phyloP scores from a whole-genome alignment of 2,888 invertebrate species.

The Lingula anatina region DNA sequence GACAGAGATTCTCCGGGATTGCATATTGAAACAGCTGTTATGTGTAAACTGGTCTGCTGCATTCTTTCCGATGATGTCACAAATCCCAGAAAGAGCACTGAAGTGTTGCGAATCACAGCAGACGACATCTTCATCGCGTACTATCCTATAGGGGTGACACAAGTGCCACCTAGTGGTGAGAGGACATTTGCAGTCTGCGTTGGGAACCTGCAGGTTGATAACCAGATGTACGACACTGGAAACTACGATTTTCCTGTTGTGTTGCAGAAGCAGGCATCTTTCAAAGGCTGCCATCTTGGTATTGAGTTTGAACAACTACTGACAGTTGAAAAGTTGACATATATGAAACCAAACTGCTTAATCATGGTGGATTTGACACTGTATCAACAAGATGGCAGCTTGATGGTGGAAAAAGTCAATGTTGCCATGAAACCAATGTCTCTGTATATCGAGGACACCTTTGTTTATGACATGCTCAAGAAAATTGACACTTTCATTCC shows the following conservation, averaged over 20 bases:
- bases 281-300: not conserved
- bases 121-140: conserved; percentile 27
- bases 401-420: conserved; percentile 19
- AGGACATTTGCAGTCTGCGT: conserved; percentile 24
- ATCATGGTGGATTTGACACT: not conserved
- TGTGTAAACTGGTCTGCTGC: conserved; percentile 16
- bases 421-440: conserved; percentile 37
- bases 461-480: conserved; percentile 46
- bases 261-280: conserved; percentile 41
- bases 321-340: conserved; percentile 6
- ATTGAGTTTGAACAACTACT: not conserved
- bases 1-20: conserved; percentile 1
- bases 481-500: conserved; percentile 43
- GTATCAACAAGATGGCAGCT: conserved; percentile 13
- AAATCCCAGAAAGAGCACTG: conserved; percentile 12
- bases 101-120: conserved; percentile 26
- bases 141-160: conserved; percentile 21
- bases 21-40: conserved; percentile 7
- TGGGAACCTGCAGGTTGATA: conserved; percentile 74
- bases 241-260: conserved; percentile 87
- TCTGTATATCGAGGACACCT: conserved; percentile 52
- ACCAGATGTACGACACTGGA: conserved; percentile 68
- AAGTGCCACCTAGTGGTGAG: conserved; percentile 5
- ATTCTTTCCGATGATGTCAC: conserved; percentile 22
- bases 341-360: conserved; percentile 30